Evolutionary conservation across 2,797 vertebrate genomes (phyloP).

Genomic region (Podarcis lilfordi): DNA sequence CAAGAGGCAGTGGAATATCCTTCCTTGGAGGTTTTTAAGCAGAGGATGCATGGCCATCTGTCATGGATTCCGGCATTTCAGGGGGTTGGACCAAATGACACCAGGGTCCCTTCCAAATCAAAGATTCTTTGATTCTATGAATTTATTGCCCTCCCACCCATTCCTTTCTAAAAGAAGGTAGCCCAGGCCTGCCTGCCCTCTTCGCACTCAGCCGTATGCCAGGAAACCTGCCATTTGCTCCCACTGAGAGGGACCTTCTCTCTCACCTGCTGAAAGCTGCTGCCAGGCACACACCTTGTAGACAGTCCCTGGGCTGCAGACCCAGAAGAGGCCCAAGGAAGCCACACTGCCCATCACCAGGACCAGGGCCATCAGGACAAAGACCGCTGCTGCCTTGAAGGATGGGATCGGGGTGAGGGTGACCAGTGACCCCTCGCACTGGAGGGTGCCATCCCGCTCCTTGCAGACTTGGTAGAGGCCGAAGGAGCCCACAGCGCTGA

Average conservation of each 20-base stretch:
- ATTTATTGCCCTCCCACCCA: neutral
- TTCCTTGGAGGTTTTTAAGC: too few species aligned
- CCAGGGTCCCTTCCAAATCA: too few species aligned
- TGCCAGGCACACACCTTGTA: constrained; percentile 89
- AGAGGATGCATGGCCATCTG: too few species aligned
- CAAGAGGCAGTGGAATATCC: too few species aligned
- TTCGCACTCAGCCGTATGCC: too few species aligned
- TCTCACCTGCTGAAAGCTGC: constrained; percentile 83
- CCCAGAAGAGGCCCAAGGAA: constrained; percentile 83
- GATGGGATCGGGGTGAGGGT: constrained; percentile 82
- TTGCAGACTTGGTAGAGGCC: constrained; percentile 86
- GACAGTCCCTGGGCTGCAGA: constrained; percentile 85
- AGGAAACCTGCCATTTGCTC: neutral
- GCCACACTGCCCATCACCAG: constrained; percentile 84
- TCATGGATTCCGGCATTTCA: too few species aligned
- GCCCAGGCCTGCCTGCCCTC: neutral
- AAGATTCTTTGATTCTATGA: neutral
- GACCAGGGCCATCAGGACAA: constrained; percentile 84
- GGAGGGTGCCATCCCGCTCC: constrained; percentile 77
- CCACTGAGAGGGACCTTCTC: neutral
- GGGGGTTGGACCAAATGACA: too few species aligned
- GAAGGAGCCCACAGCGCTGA: constrained; percentile 76
- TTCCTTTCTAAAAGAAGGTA: neutral
- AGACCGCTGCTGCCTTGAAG: constrained; percentile 84
- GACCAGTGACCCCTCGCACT: constrained; percentile 81